These are phyloP conservation scores for Palaemon carinicauda DNA, from an alignment of 1,140 invertebrate genomes.

Conservation along the genomic window DNA sequence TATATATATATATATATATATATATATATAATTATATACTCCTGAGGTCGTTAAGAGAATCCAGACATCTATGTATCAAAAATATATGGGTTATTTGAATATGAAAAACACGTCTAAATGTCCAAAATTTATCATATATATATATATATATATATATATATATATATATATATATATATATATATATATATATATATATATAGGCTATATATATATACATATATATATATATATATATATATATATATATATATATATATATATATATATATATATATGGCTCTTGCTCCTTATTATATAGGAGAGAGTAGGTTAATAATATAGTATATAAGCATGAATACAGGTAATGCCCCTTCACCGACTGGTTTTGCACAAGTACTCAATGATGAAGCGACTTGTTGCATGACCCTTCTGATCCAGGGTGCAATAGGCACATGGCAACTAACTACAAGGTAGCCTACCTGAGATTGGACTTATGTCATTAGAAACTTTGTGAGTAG, in stretches of 20 bases:
- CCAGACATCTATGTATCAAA: background rate
- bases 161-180: background rate
- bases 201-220: background rate
- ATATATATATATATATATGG: background rate
- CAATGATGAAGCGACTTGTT: too few relatives aligned
- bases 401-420: background rate
- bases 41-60: background rate
- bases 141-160: slow-evolving; percentile 9
- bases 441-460: too few relatives aligned
- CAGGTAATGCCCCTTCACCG: background rate
- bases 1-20: background rate
- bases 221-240: background rate
- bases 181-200: background rate
- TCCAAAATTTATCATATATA: background rate
- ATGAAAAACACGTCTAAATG: background rate
- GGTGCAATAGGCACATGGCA: too few relatives aligned
- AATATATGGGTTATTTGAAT: too few relatives aligned
- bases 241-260: background rate
- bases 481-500: too few relatives aligned
- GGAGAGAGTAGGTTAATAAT: too few relatives aligned
- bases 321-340: background rate
- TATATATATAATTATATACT: background rate
- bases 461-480: too few relatives aligned
- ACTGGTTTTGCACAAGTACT: too few relatives aligned
- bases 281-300: too few relatives aligned